These are phyloP conservation scores for Xylota segnis DNA, from an alignment of 2,888 invertebrate genomes.

Conservation along the genomic window DNA sequence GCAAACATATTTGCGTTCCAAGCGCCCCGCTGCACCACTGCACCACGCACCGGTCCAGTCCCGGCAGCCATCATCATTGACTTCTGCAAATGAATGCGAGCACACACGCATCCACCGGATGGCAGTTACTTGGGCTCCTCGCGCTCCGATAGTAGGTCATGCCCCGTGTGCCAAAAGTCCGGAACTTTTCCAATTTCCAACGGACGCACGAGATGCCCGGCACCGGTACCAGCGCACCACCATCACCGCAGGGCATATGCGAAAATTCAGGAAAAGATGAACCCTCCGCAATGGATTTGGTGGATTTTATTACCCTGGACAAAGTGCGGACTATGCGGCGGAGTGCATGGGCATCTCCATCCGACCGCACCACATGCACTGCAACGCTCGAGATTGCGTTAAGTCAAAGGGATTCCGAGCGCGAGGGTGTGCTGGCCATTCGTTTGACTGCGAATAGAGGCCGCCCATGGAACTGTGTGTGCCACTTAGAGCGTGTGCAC, in stretches of 20 bases:
- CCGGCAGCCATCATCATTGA: constrained; percentile 31
- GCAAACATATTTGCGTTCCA: constrained; percentile 60
- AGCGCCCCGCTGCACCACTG: too few relatives aligned
- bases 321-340: too few relatives aligned
- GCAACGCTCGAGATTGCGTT: constrained; percentile 53
- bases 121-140: constrained; percentile 40
- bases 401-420: constrained; percentile 53
- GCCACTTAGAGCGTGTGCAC: constrained; percentile 11
- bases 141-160: constrained; percentile 62
- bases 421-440: not conserved
- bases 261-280: constrained; percentile 31
- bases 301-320: constrained; percentile 55
- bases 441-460: constrained; percentile 47
- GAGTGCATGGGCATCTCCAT: not conserved
- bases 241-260: constrained; percentile 7
- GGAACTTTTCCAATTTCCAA: constrained; percentile 60
- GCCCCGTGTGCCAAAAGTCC: constrained; percentile 47
- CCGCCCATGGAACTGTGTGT: constrained; percentile 34
- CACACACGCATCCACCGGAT: constrained; percentile 39
- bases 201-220: constrained; percentile 20
- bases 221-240: not conserved
- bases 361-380: not conserved
- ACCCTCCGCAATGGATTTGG: constrained; percentile 39
- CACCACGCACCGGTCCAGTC: not conserved
- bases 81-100: constrained; percentile 50